A percentile compares a stretch with the other conserved stretches of the same genome.
Evolutionary conservation across 2,888 invertebrate genomes (phyloP).

Genomic region (Gastracanthus pulcherrimus): DNA sequence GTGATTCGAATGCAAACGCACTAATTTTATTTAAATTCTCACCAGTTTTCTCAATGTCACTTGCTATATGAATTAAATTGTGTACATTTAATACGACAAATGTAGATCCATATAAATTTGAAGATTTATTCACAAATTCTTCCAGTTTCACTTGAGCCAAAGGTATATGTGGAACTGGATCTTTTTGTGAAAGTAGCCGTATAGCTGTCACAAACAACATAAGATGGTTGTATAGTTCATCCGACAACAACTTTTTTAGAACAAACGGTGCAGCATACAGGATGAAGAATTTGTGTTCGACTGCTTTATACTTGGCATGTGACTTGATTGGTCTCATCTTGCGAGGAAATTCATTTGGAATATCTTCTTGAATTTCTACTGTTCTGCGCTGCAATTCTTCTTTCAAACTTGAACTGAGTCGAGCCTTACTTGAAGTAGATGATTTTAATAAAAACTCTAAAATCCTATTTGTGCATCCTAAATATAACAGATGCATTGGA

Average conservation of each 20-base stretch:
- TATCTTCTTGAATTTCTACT: constrained; percentile 25
- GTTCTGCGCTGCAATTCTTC: constrained; percentile 19
- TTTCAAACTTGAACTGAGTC: background rate
- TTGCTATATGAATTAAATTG: constrained; percentile 16
- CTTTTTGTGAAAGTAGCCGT: constrained; percentile 12
- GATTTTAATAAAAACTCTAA: background rate
- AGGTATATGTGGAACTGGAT: background rate
- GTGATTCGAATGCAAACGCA: background rate
- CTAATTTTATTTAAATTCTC: constrained; percentile 7
- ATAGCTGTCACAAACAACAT: constrained; percentile 39
- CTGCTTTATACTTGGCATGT: constrained; percentile 53
- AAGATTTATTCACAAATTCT: constrained; percentile 10
- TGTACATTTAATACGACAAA: constrained; percentile 1
- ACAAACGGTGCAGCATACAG: constrained; percentile 62
- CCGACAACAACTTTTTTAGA: constrained; percentile 44
- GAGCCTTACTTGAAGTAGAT: background rate
- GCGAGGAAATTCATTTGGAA: constrained; percentile 57
- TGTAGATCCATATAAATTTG: constrained; percentile 11
- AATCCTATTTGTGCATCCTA: constrained; percentile 40
- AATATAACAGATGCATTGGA: constrained; percentile 46
- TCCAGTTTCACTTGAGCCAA: background rate
- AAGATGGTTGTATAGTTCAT: constrained; percentile 51
- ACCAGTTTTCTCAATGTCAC: constrained; percentile 20
- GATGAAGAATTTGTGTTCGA: constrained; percentile 54
- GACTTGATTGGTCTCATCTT: constrained; percentile 44